Conservation (phyloP, 2,797 vertebrate species). For the Mycteria americana region DNA sequence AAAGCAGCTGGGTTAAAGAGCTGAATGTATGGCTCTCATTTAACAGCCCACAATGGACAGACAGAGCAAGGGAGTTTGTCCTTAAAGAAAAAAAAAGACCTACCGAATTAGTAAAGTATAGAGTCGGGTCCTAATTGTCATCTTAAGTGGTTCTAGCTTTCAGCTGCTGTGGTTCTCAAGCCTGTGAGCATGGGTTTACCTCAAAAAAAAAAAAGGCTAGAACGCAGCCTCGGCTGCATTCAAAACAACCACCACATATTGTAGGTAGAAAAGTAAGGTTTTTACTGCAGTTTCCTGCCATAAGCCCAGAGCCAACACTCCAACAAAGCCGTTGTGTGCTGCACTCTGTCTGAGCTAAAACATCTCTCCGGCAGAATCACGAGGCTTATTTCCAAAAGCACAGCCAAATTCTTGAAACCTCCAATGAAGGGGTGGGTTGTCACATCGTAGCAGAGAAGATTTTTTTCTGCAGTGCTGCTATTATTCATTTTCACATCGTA, state of each 20-base stretch:
- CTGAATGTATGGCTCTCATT: not conserved
- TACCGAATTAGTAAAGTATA: not conserved
- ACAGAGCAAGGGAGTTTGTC: not conserved
- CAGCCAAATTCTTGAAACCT: constrained; percentile 19
- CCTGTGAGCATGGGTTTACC: not conserved
- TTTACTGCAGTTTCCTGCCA: not conserved
- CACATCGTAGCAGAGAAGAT: not conserved
- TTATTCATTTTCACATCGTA: constrained; percentile 35
- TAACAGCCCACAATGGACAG: not conserved
- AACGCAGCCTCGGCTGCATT: not conserved
- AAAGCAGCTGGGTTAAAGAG: not conserved
- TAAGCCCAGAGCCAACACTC: not conserved
- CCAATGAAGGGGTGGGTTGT: not conserved
- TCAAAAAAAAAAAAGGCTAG: not conserved
- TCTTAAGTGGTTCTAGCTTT: not conserved
- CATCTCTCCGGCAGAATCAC: not conserved
- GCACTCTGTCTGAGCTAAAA: not conserved
- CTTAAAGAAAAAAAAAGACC: not conserved
- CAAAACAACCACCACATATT: not conserved
- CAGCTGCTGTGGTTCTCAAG: not conserved
- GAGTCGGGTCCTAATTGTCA: not conserved
- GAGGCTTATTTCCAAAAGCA: not conserved
- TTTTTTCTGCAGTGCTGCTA: constrained; percentile 19
- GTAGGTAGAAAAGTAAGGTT: not conserved
- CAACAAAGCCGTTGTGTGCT: not conserved